Evolutionary conservation across 2,113 vertebrate genomes (phyloP).

Genomic region (Emydura subglobosa): DNA sequence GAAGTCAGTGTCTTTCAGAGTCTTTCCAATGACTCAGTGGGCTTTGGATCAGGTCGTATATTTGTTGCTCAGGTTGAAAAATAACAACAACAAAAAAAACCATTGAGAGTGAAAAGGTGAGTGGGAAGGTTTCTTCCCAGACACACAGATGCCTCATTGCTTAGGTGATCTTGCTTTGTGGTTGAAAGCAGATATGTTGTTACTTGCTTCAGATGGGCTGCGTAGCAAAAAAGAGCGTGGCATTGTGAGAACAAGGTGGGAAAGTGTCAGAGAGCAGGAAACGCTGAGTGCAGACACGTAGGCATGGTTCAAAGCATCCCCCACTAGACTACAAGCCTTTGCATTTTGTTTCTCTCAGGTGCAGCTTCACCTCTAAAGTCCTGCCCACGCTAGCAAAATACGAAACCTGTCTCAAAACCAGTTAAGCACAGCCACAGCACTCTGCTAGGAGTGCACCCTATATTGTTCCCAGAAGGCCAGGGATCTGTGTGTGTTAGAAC

Average conservation of each 20-base stretch:
- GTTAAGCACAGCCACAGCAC: neutral
- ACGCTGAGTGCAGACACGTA: conserved; percentile 41
- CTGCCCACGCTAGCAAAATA: neutral
- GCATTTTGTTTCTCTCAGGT: conserved; percentile 2
- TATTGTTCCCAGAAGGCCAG: neutral
- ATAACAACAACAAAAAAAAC: conserved; percentile 26
- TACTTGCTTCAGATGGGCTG: neutral
- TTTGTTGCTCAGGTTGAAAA: conserved; percentile 14
- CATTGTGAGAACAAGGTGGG: conserved; percentile 27
- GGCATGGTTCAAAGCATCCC: conserved; percentile 12
- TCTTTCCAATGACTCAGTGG: conserved; percentile 20
- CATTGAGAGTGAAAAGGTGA: neutral
- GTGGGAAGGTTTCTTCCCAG: neutral
- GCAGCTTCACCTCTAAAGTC: neutral
- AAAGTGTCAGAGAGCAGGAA: neutral
- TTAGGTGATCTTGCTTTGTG: conserved; percentile 44
- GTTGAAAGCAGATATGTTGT: neutral
- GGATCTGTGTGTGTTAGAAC: neutral
- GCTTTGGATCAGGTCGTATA: neutral
- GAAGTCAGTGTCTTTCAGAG: neutral
- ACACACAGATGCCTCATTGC: rapidly evolving
- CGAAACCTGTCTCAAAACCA: neutral
- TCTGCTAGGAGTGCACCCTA: neutral
- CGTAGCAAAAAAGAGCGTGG: conserved; percentile 35
- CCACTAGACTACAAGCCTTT: neutral